Evolutionary conservation across 1,140 invertebrate species (phyloP), one percentile per base, ranked within the genome.

Genomic region (Lepidurus couesii): DNA sequence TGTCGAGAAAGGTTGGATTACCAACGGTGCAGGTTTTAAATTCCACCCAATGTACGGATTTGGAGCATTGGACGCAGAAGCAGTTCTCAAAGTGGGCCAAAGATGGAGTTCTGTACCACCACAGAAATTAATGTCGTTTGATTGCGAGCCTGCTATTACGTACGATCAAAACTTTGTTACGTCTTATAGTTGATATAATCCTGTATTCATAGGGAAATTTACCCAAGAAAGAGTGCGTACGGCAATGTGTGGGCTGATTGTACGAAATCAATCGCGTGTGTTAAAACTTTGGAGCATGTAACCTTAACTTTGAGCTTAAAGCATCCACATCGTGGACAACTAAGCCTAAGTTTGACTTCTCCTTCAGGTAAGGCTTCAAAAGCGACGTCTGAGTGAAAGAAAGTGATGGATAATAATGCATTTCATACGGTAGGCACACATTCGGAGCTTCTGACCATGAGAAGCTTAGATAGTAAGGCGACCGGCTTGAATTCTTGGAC

Each of bases 401-500:
- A 16, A 44, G 75, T 24, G 11, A 75, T 77, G n/a, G 78, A 13
- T 43, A 79, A 79, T n/a, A 16, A 78, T 78, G 45, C 44, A 24
- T 45, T 42, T 78, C 80, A 1, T 74, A 84, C 84, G 11, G 77
- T 80, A 81, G 87, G 85, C 75, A 88, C 84, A n/a, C 77, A 79
- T 42, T 85, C 82, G 13, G 82, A 84, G 73, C 81, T 88, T 43
- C 80, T 89, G 75, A 84, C 83, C 44, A 81, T 80, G 42, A 80
- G 89, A 80, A 80, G 81, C 10, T 75, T 83, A 34, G 89, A 90
- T 82, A 81, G 84, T 43, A 84, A 83, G 43, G 80, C 81, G 44
- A 84, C 84, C 44, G 88, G 87, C 2, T 87, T 89, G 78, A 82
- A 83, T 73, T 84, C 88, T 78, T 91, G 89, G 85, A 85, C 84